A percentile compares a stretch with the other conserved stretches of the same genome.
These are phyloP conservation scores for Deladenus siricidicola DNA, from an alignment of 2,888 invertebrate species.

Conservation along the genomic window DNA sequence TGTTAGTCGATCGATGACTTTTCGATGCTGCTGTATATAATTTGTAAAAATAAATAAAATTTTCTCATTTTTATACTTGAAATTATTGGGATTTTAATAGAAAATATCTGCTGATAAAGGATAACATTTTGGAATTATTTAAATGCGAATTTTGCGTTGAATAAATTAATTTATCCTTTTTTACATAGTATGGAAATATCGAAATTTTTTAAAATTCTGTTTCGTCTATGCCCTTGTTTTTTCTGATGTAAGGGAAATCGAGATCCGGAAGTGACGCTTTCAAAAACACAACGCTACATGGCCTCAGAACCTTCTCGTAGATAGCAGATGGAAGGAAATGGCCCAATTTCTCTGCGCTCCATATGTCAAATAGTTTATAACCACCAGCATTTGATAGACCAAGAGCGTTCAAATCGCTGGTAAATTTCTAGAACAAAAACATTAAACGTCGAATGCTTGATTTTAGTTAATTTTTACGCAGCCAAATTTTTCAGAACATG, in stretches of 20 bases:
- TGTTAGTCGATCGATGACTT: too few relatives aligned
- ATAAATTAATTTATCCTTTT: not conserved
- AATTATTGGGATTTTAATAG: too few relatives aligned
- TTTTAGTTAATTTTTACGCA: too few relatives aligned
- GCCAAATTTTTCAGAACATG: too few relatives aligned
- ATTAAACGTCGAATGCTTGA: not conserved
- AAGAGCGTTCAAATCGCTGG: conserved; percentile 30
- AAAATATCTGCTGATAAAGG: too few relatives aligned
- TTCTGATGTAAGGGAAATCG: too few relatives aligned
- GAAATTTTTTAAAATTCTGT: not conserved
- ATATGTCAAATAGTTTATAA: conserved; percentile 37
- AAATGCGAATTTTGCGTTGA: too few relatives aligned
- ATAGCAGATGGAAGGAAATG: conserved; percentile 9
- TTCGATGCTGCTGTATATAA: too few relatives aligned
- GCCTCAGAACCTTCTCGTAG: conserved; percentile 7
- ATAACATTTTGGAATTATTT: too few relatives aligned
- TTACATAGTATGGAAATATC: too few relatives aligned
- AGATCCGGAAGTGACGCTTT: conserved; percentile 13
- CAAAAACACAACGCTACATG: conserved; percentile 12
- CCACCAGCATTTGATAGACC: conserved; percentile 36
- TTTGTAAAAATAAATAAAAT: not conserved
- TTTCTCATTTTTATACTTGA: not conserved
- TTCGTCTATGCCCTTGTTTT: too few relatives aligned
- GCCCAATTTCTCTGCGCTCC: conserved; percentile 18
- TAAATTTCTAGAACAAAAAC: conserved; percentile 24